Conservation (phyloP, 2,113 vertebrate species). For the Casuarius casuarius region DNA sequence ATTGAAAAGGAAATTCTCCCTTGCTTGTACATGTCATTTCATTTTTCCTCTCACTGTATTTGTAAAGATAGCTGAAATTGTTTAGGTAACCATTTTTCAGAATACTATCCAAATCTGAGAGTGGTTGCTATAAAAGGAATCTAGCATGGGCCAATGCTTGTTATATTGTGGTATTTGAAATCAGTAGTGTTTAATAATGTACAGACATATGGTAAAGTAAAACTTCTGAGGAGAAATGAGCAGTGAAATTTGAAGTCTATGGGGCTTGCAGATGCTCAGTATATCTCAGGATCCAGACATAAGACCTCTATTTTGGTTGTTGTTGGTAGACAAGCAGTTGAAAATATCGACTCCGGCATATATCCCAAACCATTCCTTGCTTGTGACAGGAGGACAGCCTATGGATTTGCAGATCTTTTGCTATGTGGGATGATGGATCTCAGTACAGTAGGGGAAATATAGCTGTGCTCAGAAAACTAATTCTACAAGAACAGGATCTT, state of each 20-base stretch:
- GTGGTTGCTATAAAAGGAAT: background rate
- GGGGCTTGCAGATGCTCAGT: background rate
- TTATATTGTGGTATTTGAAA: background rate
- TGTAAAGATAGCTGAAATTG: constrained; percentile 5
- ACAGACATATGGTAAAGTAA: background rate
- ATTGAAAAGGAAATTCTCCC: constrained; percentile 30
- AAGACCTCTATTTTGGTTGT: background rate
- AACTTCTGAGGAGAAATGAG: background rate
- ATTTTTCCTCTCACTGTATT: constrained; percentile 11
- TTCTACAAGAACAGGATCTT: background rate
- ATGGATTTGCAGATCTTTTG: background rate
- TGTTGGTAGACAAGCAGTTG: background rate
- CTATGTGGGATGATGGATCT: background rate
- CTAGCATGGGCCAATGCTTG: background rate
- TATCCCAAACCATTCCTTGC: background rate
- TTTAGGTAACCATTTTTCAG: constrained; percentile 13
- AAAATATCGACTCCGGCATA: background rate
- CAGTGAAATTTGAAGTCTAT: background rate
- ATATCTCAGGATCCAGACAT: background rate
- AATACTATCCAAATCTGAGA: constrained; percentile 9
- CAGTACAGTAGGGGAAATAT: background rate
- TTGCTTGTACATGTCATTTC: constrained; percentile 16
- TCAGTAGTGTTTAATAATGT: background rate
- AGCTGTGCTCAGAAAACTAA: background rate
- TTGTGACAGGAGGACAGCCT: background rate